phyloP scores from a whole-genome alignment of 53 echinoderm and acorn worm genomes.

The Echinometra lucunter region DNA sequence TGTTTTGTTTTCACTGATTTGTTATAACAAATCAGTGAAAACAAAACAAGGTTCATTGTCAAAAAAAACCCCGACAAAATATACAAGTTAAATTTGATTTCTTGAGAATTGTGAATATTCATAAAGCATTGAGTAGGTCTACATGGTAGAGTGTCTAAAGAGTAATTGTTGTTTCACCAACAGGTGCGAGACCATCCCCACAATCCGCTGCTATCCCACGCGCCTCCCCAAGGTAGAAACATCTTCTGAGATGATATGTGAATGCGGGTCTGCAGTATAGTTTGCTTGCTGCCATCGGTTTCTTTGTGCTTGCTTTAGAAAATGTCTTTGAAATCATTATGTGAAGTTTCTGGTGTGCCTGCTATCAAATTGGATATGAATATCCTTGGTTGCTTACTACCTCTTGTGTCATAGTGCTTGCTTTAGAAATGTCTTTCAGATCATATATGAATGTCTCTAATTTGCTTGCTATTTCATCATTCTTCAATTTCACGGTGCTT shows the following conservation, averaged over 20 bases:
- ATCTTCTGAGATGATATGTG: not conserved
- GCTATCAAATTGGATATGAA: too few species aligned
- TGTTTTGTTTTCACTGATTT: too few species aligned
- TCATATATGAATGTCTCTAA: not conserved
- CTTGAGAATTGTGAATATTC: not conserved
- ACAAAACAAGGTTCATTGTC: not conserved
- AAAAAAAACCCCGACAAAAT: not conserved
- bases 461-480: not conserved
- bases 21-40: too few species aligned
- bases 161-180: slow-evolving; percentile 16
- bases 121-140: not conserved
- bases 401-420: not conserved
- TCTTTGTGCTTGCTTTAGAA: not conserved
- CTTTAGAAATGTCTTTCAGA: not conserved
- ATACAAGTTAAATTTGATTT: not conserved
- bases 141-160: not conserved
- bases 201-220: slow-evolving; percentile 23
- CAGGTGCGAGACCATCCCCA: slow-evolving; percentile 56
- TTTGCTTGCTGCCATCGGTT: not conserved
- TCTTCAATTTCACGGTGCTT: not conserved
- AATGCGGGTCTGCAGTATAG: not conserved
- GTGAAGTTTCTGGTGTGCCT: too few species aligned
- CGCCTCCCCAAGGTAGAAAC: slow-evolving; percentile 48
- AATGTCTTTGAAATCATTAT: not conserved
- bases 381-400: too few species aligned